phyloP scores from a whole-genome alignment of 2,888 invertebrate species.

The Cosmia trapezina region DNA sequence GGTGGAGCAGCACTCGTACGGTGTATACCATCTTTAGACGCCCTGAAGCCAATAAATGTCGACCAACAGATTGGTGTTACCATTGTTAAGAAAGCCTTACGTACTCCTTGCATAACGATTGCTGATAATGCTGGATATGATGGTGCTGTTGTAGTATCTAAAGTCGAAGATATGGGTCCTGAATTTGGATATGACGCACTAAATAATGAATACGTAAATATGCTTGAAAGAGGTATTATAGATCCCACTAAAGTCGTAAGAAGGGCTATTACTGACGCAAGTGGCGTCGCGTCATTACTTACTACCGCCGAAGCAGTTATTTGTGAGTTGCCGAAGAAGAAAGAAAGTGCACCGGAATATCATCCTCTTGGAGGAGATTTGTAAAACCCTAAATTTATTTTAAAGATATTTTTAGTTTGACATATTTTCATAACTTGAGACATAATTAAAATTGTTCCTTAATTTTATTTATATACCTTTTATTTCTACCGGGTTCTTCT shows the following conservation, averaged over 20 bases:
- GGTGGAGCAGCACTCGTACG: slow-evolving; percentile 97
- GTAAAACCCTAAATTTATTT: background rate
- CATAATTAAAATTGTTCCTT: background rate
- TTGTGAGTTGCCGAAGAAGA: slow-evolving; percentile 91
- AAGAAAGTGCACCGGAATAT: slow-evolving; percentile 54
- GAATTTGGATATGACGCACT: slow-evolving; percentile 97
- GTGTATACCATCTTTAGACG: slow-evolving; percentile 93
- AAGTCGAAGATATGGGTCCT: slow-evolving; percentile 94
- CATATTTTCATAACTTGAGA: background rate
- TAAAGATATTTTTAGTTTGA: background rate
- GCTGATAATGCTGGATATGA: slow-evolving; percentile 97
- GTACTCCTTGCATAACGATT: slow-evolving; percentile 96
- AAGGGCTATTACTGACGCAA: slow-evolving; percentile 84
- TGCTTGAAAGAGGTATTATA: slow-evolving; percentile 97
- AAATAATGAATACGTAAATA: slow-evolving; percentile 96
- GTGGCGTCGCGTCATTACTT: slow-evolving; percentile 85
- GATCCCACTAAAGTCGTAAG: slow-evolving; percentile 96
- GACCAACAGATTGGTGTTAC: slow-evolving; percentile 95
- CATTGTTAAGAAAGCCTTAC: slow-evolving; percentile 95
- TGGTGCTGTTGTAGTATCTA: slow-evolving; percentile 96
- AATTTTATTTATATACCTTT: background rate
- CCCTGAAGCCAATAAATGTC: slow-evolving; percentile 91
- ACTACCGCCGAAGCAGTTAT: slow-evolving; percentile 98
- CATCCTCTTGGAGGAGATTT: slow-evolving; percentile 35
- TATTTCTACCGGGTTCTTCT: background rate